Evolutionary conservation across 1,140 invertebrate genomes (phyloP).

Genomic region (Odontomachus brunneus): DNA sequence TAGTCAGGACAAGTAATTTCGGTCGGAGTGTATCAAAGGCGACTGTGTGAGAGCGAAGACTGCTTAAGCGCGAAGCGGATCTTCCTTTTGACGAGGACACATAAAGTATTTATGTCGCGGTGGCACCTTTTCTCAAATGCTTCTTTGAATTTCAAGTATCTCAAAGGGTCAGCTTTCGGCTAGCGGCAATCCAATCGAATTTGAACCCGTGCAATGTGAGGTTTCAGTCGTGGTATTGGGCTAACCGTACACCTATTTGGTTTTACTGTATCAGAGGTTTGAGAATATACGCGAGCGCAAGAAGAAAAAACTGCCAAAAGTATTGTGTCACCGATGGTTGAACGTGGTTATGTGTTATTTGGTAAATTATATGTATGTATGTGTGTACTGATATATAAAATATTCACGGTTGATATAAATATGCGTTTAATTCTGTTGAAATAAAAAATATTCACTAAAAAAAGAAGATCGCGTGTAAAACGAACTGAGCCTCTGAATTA

Average conservation of each 20-base stretch:
- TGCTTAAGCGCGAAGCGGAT: conserved; percentile 34
- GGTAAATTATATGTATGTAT: background rate
- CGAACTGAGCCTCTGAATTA: too few species aligned
- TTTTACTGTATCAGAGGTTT: conserved; percentile 35
- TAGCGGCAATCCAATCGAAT: conserved; percentile 48
- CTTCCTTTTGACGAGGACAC: conserved; percentile 41
- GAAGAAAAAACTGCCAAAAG: background rate
- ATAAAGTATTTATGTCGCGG: conserved; percentile 25
- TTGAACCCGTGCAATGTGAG: conserved; percentile 38
- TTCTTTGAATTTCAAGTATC: conserved; percentile 31
- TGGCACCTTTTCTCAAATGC: background rate
- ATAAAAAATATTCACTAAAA: too few species aligned
- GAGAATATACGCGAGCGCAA: background rate
- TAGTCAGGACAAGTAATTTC: conserved; percentile 18
- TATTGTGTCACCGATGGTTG: background rate
- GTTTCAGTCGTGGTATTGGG: conserved; percentile 42
- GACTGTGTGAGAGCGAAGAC: background rate
- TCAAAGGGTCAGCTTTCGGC: conserved; percentile 44
- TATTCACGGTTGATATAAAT: background rate
- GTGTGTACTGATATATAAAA: background rate
- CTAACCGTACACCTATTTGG: conserved; percentile 41
- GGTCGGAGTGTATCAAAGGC: conserved; percentile 51
- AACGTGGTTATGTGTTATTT: background rate
- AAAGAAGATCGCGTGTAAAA: too few species aligned
- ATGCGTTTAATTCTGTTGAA: background rate